Base-by-base conservation (phyloP, 2,797 vertebrate genomes). In the Phoxinus dragarum region DNA sequence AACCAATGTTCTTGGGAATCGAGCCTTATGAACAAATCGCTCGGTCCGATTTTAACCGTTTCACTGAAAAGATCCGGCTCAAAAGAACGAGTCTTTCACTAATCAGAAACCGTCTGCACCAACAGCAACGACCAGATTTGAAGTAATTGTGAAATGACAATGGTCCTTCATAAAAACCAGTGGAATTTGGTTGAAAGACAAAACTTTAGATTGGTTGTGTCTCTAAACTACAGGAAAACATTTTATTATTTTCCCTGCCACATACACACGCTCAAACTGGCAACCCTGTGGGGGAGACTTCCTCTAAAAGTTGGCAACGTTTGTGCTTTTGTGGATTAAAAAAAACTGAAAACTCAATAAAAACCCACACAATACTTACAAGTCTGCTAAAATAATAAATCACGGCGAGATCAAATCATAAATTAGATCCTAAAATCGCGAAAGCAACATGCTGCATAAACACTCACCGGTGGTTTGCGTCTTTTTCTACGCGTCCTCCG, bases 271-370 rank as follows among this genome's bases (percentile, higher is more conserved):
- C 21, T 67, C 36, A 27, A 78, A 61, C 52, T 49, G 85, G 66
- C 54, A 82, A 54, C 76, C 56, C 69, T 80, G 69, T 74, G n/a
- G 23, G 23, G 77, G 56, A 56, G 67, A 40, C 34, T 76, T 67
- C 59, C 66, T 67, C 61, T 59, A 21, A 84, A 88, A 84, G 44
- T 84, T 84, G 81, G 66, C 85, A 76, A 23, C 4, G 64, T 9
- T 59, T 40, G 23, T 31, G 74, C 31, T 74, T 83, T 69, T 61
- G 31, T 49, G 49, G 38, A 38, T 11, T 27, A 61, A 69, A 78
- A 31, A 11, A 42, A 56, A 7, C 31, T 6, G 31, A 14, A 21
- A 31, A 49, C 52, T 14, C 54, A 49, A 42, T 12, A 17, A 31
- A 0, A 49, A 42, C 34, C 31, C 9, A 42, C 10, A 10, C 3